A percentile compares a stretch with the other conserved stretches of the same genome.
Conservation (phyloP, 2,113 vertebrate genomes). For the Baryphthengus martii region DNA sequence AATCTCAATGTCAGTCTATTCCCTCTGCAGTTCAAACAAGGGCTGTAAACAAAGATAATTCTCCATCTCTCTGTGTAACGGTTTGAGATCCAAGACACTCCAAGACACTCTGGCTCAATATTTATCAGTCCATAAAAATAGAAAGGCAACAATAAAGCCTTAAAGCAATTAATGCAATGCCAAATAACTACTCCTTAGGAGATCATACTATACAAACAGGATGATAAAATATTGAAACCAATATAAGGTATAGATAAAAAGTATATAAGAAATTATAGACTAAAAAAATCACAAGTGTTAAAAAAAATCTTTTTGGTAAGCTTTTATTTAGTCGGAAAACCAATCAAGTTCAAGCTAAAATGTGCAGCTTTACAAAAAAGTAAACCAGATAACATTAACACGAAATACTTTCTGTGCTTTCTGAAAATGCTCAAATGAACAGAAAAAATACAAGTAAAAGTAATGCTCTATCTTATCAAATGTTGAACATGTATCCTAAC, state of each 20-base stretch:
- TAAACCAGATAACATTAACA: not conserved
- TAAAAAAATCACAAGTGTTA: not conserved
- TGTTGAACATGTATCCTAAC: not conserved
- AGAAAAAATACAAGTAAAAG: not conserved
- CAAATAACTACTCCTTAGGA: not conserved
- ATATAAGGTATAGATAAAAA: not conserved
- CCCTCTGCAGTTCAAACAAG: not conserved
- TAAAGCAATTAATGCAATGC: not conserved
- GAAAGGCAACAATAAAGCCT: not conserved
- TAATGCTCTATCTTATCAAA: not conserved
- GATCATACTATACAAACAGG: not conserved
- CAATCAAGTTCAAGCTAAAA: not conserved
- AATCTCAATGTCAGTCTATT: not conserved
- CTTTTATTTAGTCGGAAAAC: not conserved
- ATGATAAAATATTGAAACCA: not conserved
- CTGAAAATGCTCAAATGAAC: not conserved
- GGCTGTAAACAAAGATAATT: not conserved
- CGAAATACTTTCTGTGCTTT: not conserved
- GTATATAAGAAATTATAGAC: not conserved
- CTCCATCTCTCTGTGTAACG: not conserved
- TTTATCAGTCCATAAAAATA: not conserved
- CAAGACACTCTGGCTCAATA: not conserved
- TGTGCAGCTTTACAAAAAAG: not conserved
- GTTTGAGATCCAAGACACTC: too few species aligned
- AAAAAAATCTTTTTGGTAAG: not conserved